These are phyloP conservation scores for Cylas formicarius DNA, from an alignment of 1,140 invertebrate species.

Conservation along the genomic window DNA sequence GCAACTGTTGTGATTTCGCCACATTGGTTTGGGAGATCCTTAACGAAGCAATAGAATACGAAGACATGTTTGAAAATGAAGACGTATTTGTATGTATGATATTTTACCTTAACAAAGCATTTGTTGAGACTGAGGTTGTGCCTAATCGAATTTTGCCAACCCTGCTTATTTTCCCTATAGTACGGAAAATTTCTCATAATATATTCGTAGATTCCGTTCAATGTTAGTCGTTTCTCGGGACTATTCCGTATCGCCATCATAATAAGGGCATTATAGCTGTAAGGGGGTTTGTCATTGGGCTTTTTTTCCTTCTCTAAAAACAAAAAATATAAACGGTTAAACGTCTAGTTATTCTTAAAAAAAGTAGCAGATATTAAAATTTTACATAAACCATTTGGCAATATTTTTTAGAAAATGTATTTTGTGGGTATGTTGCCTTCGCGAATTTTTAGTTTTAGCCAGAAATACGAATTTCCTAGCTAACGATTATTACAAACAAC, in stretches of 20 bases:
- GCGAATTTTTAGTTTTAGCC: too few relatives aligned
- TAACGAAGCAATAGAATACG: too few relatives aligned
- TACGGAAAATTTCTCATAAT: constrained; percentile 98
- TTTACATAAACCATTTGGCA: background rate
- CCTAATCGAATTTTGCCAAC: constrained; percentile 98
- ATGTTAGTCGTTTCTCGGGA: constrained; percentile 86
- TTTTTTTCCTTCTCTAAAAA: constrained; percentile 48
- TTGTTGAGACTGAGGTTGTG: constrained; percentile 97
- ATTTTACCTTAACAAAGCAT: constrained; percentile 89
- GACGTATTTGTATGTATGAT: too few relatives aligned
- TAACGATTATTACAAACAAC: too few relatives aligned
- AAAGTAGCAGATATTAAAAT: background rate
- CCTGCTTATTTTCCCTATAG: constrained; percentile 95
- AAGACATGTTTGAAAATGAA: too few relatives aligned
- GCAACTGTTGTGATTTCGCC: too few relatives aligned
- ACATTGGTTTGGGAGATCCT: too few relatives aligned
- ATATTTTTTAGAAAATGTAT: too few relatives aligned
- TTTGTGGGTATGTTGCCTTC: too few relatives aligned
- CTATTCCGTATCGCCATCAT: constrained; percentile 98
- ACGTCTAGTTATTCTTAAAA: constrained; percentile 6
- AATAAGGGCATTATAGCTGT: constrained; percentile 97
- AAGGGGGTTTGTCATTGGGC: constrained; percentile 82
- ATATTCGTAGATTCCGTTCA: constrained; percentile 99
- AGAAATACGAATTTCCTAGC: too few relatives aligned
- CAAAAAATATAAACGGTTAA: constrained; percentile 7